These are phyloP conservation scores for Australoheros scitulus DNA, from an alignment of 2,113 vertebrate genomes.

Conservation along the genomic window DNA sequence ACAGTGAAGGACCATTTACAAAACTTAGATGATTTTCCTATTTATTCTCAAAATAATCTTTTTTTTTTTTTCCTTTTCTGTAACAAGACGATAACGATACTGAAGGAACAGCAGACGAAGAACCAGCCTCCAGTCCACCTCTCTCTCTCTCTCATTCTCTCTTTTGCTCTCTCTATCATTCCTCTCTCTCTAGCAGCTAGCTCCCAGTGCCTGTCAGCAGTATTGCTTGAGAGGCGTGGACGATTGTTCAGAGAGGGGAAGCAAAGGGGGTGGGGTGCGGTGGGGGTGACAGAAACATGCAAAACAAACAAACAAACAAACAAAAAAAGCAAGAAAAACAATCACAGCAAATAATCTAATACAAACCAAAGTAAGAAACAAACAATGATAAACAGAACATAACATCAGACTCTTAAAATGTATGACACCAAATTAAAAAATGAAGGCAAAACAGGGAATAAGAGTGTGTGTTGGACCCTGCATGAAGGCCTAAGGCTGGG, in stretches of 20 bases:
- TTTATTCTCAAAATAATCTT: slow-evolving; percentile 81
- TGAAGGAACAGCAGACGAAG: slow-evolving; percentile 83
- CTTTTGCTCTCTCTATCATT: slow-evolving; percentile 36
- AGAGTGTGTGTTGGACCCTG: slow-evolving; percentile 60
- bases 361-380: slow-evolving; percentile 19
- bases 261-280: slow-evolving; percentile 3
- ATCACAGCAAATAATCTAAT: slow-evolving; percentile 40
- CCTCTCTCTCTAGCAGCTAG: slow-evolving; percentile 80
- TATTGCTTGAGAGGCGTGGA: slow-evolving; percentile 80
- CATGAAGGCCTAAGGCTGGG: slow-evolving; percentile 63
- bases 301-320: slow-evolving; percentile 17
- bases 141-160: slow-evolving; percentile 66
- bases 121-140: slow-evolving; percentile 83
- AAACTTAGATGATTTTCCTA: slow-evolving; percentile 80
- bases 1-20: slow-evolving; percentile 82
- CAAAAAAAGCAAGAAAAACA: not conserved
- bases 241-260: slow-evolving; percentile 78
- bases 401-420: slow-evolving; percentile 47
- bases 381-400: slow-evolving; percentile 16
- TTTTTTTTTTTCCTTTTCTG: slow-evolving; percentile 56
- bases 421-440: slow-evolving; percentile 47
- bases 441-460: slow-evolving; percentile 41
- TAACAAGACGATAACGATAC: slow-evolving; percentile 82
- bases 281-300: slow-evolving; percentile 17
- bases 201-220: slow-evolving; percentile 80